A percentile compares a stretch with the other conserved stretches of the same genome.
phyloP scores from a whole-genome alignment of 2,888 invertebrate species.

The Teleiodes luculella region DNA sequence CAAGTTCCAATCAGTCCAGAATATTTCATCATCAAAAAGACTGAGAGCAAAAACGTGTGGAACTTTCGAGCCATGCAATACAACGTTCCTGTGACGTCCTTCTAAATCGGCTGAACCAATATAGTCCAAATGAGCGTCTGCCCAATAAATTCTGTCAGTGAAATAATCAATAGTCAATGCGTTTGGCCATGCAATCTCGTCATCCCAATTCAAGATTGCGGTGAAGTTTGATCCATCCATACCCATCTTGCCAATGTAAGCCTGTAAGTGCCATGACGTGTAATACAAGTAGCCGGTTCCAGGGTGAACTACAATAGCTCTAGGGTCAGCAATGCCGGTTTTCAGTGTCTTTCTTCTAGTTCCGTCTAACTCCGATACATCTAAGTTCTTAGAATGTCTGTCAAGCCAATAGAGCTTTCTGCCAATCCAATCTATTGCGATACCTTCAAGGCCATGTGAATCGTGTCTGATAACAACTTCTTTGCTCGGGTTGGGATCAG shows the following conservation, averaged over 20 bases:
- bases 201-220: constrained; percentile 92
- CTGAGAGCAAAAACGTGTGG: constrained; percentile 98
- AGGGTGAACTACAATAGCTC: constrained; percentile 97
- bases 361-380: constrained; percentile 96
- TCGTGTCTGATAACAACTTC: constrained; percentile 94
- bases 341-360: constrained; percentile 93
- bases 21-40: constrained; percentile 94
- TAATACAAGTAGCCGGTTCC: constrained; percentile 95
- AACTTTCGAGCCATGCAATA: constrained; percentile 87
- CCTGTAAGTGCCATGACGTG: constrained; percentile 97
- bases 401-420: constrained; percentile 98
- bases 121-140: constrained; percentile 98
- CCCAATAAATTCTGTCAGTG: constrained; percentile 97
- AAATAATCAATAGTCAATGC: constrained; percentile 98
- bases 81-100: constrained; percentile 91
- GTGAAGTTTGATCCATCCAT: constrained; percentile 97
- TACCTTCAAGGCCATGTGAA: constrained; percentile 97
- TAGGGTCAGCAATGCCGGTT: constrained; percentile 93
- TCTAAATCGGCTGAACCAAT: constrained; percentile 97
- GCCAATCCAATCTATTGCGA: constrained; percentile 97
- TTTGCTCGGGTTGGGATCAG: constrained; percentile 80
- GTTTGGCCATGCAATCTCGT: constrained; percentile 99
- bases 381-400: constrained; percentile 94
- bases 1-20: constrained; percentile 99
- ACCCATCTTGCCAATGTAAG: constrained; percentile 97